Base-by-base conservation (phyloP, 2,113 vertebrate species). In the Pimephales promelas region DNA sequence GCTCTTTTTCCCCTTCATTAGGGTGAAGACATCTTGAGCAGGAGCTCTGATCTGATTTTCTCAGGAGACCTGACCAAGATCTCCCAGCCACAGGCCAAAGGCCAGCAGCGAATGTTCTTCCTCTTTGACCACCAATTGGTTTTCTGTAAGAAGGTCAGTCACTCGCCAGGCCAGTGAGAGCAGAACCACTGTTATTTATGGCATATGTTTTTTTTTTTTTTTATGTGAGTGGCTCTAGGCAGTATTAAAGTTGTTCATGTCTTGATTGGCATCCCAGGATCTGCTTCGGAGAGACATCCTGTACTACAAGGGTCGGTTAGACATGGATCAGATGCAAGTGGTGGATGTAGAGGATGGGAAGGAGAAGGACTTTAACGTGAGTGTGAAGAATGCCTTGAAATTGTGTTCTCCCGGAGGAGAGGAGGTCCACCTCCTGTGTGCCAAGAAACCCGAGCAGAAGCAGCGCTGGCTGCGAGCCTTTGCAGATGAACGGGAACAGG, bases 41-140 rank as follows among this genome's bases (percentile, higher is more conserved):
- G 93, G 87, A 99, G 98, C 91, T 99, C 97, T 3, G 97, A 98
- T 87, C 96, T 98, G 88, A 97, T 99, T 92, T 96, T 97, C 87
- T 98, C 97, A 0, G 97, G 97, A 68, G 97, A 99, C 92, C 88
- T 99, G 91, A 96, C 95, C 56, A 96, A 96, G 73, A 92, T 97
- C 45, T 96, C 96, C 31, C 96, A 95, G 85, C 97, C 96, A 84
- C 97, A 98, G 90, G 95, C 94, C 87, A 98, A 95, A 93, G 96
- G 96, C 89, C 97, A 99, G 68, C 97, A 98, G 90, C 93, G 97
- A 89, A 97, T 98, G 94, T 98, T 97, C 87, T 98, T 99, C 89
- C 96, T 99, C 66, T 99, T 99, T 0, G 97, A 99, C 86, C 97
- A 98, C 88, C 97, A 99, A 92, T 95, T 99, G 87, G 95, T 99